These are phyloP conservation scores for Mesitornis unicolor DNA, from an alignment of 2,113 vertebrate genomes.

Conservation along the genomic window DNA sequence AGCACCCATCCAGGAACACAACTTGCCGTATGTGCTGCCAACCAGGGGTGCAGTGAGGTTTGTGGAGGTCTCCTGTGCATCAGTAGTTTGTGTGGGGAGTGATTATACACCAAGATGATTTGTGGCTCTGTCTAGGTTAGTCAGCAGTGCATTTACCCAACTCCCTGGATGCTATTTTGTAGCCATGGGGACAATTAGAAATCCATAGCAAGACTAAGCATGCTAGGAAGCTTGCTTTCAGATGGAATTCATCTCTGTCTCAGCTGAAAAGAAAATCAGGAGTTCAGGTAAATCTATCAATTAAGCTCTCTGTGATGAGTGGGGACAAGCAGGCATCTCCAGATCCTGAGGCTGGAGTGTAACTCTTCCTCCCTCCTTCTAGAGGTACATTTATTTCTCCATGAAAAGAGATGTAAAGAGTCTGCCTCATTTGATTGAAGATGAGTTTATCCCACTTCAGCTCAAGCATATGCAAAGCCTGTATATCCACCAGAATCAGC, in stretches of 20 bases:
- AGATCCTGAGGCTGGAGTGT: background rate
- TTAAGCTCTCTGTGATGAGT: background rate
- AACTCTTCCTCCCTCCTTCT: background rate
- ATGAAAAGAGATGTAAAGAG: background rate
- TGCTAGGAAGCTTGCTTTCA: background rate
- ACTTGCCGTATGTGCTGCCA: fast-evolving
- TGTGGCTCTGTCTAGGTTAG: background rate
- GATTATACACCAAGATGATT: background rate
- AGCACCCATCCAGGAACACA: background rate
- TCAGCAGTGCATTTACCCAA: background rate
- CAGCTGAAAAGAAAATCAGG: background rate
- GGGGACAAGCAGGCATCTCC: background rate
- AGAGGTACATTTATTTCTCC: background rate
- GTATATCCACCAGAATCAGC: background rate
- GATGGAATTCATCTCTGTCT: background rate
- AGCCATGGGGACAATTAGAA: background rate
- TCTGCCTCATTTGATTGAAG: too few relatives aligned
- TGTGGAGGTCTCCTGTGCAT: background rate
- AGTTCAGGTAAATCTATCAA: background rate
- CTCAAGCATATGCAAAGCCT: background rate
- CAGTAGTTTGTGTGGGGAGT: background rate
- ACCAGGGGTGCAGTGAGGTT: background rate
- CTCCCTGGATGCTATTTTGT: background rate
- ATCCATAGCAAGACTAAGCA: background rate
- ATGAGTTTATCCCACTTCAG: background rate